phyloP scores from a whole-genome alignment of 2,797 vertebrate species.

The Carapus acus region DNA sequence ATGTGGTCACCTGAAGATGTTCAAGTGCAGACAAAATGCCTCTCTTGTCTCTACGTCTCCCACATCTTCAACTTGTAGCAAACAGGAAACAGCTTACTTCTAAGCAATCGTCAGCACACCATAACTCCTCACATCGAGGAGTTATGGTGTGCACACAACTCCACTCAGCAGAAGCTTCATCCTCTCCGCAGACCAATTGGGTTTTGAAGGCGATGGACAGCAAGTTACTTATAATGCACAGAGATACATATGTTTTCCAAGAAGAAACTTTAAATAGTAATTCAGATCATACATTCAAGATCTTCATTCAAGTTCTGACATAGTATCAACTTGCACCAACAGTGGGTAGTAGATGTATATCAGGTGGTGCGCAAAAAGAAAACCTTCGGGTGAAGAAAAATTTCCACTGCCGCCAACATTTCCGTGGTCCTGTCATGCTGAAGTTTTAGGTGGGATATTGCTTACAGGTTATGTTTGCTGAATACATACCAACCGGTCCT shows the following conservation, averaged over 20 bases:
- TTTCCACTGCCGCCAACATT: constrained; percentile 14
- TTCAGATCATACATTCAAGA: constrained; percentile 4
- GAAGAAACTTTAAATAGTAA: not conserved
- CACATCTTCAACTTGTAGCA: constrained; percentile 12
- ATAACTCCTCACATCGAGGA: constrained; percentile 3
- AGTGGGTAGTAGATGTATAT: constrained; percentile 21
- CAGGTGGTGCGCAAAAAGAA: constrained; percentile 9
- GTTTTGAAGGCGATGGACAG: constrained; percentile 18
- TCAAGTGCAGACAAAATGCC: constrained; percentile 17
- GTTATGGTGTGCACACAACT: constrained; percentile 32
- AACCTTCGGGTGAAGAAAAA: constrained; percentile 16
- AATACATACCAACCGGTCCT: constrained; percentile 33
- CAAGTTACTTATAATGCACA: constrained; percentile 8
- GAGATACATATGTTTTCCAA: not conserved
- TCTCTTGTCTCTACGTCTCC: constrained; percentile 6
- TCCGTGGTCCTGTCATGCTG: not conserved
- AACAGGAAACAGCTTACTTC: constrained; percentile 38
- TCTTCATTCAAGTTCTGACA: constrained; percentile 25
- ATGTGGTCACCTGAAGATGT: not conserved
- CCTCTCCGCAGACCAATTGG: constrained; percentile 1
- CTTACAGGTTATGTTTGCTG: constrained; percentile 43
- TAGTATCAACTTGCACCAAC: constrained; percentile 17
- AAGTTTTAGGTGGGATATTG: constrained; percentile 26
- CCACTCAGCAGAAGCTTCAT: constrained; percentile 27
- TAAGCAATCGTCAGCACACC: constrained; percentile 2